Conservation (phyloP, 2,888 invertebrate genomes). For the Hemaris fuciformis region DNA sequence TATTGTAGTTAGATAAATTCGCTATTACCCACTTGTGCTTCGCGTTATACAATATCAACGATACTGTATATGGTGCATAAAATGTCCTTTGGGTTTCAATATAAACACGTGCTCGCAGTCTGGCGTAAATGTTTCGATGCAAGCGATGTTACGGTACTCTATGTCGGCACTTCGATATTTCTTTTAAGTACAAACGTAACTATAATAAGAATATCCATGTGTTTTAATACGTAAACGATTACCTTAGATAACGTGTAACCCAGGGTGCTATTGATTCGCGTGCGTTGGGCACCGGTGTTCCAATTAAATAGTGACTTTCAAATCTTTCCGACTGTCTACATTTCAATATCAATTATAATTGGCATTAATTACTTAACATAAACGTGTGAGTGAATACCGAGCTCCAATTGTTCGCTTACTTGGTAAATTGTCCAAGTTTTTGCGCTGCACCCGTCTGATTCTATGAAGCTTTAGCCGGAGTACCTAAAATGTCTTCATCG, state of each 20-base stretch:
- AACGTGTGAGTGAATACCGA: not conserved
- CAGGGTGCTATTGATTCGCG: conserved; percentile 63
- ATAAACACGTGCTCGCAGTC: not conserved
- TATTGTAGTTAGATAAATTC: not conserved
- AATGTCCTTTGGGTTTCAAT: conserved; percentile 52
- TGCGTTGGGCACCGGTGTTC: not conserved
- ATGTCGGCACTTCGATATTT: not conserved
- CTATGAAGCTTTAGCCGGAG: not conserved
- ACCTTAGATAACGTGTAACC: conserved; percentile 28
- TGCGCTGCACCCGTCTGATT: not conserved
- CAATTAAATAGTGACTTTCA: not conserved
- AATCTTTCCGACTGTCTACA: not conserved
- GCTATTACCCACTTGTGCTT: not conserved
- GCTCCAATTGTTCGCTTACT: not conserved
- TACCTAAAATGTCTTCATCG: not conserved
- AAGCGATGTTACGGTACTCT: not conserved
- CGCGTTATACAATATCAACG: conserved; percentile 36
- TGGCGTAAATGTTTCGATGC: not conserved
- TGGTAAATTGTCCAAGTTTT: not conserved
- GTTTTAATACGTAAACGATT: not conserved
- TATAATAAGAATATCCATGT: not conserved
- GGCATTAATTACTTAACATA: not conserved
- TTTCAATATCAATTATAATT: not conserved
- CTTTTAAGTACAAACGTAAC: not conserved
- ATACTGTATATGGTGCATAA: conserved; percentile 60